Evolutionary conservation across 2,888 invertebrate species (phyloP), one percentile per base, ranked within the genome.

Genomic region (Cheilosia vulpina): DNA sequence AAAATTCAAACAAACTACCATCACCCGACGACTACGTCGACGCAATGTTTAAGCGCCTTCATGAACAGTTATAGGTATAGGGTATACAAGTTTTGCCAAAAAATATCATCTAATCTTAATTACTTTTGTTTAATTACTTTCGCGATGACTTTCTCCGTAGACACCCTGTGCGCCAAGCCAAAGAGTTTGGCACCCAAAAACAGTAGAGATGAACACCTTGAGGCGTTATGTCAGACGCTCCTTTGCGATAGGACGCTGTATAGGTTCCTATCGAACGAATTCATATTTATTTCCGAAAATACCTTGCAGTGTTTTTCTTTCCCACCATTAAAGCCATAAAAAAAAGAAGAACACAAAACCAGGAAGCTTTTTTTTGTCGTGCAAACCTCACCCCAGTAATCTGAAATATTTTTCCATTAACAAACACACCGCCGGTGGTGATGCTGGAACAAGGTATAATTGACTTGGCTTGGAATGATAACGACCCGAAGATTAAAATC

Each of bases 101-200:
- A 27, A 81, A 80, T 77, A 78, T 76, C 76, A 72, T 85, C 89
- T 91, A 91, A 91, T 91, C 91, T 91, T 91, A 91, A 91, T 91
- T 91, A 91, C 91, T 91, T 91, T 91, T 91, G 92, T 91, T 91
- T 91, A 91, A 91, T 91, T 91, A 91, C 92, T 91, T 91, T 90
- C 89, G 89, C 90, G 90, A 88, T 89, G 81, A 85, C 85, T 85
- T 85, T 77, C 62, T 68, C 57, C 45, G 17, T 43, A 72, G 57
- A 85, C 31, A 68, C 21, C 57, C 60, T n/a, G 38, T 11, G 34
- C 11, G 1, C 15, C 9, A 15, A 66, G 45, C 66, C 13, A 72
- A 73, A 80, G 73, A 73, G 80, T 72, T 82, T 71, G 47, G 21
- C 21, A 45, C 52, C 38, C 24, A 38, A 66, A 52, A 52, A 41